These are phyloP conservation scores for Tortrix viridana DNA, from an alignment of 2,888 invertebrate genomes.

Conservation along the genomic window DNA sequence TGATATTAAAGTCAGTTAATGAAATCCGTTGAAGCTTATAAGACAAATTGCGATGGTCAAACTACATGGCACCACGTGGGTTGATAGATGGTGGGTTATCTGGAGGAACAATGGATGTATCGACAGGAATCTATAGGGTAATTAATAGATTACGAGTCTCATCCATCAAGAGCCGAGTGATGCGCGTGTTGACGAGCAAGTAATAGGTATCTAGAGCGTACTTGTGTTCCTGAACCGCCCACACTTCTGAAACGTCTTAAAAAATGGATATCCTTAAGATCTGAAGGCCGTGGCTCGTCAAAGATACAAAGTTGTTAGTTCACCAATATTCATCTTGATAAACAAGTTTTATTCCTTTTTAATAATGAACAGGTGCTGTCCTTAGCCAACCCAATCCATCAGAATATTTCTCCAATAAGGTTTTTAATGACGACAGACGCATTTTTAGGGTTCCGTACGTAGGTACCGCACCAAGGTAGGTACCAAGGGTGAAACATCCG, in stretches of 20 bases:
- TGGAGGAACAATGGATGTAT: slow-evolving; percentile 73
- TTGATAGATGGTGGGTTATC: slow-evolving; percentile 73
- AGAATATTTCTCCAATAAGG: neutral
- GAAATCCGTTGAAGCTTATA: slow-evolving; percentile 62
- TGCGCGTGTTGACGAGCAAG: slow-evolving; percentile 25
- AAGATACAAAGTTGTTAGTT: neutral
- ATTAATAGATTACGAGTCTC: slow-evolving; percentile 74
- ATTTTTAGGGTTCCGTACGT: neutral
- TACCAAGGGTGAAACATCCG: no score
- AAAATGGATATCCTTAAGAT: neutral
- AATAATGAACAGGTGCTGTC: neutral
- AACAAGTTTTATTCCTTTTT: neutral
- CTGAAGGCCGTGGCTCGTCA: neutral
- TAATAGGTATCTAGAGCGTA: slow-evolving; percentile 28
- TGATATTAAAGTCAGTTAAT: slow-evolving; percentile 45
- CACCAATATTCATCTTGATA: no score
- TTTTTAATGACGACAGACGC: slow-evolving; percentile 1
- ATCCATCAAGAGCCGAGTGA: slow-evolving; percentile 67
- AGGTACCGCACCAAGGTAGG: no score
- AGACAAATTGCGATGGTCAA: slow-evolving; percentile 74
- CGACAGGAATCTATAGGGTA: slow-evolving; percentile 70
- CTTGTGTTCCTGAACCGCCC: slow-evolving; percentile 4
- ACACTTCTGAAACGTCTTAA: neutral
- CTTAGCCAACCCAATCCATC: neutral
- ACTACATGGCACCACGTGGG: slow-evolving; percentile 75